Evolutionary conservation across 2,797 vertebrate genomes (phyloP).

Genomic region (Otus scops): DNA sequence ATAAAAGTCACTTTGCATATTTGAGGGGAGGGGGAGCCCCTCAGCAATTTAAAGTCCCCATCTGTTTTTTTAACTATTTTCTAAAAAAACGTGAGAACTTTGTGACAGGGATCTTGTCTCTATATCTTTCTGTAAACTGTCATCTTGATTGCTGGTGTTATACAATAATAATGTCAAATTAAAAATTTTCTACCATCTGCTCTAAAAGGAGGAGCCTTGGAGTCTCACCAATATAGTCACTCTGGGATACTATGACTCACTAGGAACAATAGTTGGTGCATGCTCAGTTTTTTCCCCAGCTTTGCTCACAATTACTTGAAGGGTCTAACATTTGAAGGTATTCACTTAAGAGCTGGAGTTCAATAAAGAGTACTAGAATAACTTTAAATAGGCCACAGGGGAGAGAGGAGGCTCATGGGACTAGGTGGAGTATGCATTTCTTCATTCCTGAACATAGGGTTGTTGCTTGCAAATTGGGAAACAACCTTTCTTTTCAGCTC

Average conservation of each 20-base stretch:
- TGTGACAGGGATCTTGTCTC: not conserved
- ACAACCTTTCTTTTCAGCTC: not conserved
- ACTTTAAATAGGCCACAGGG: not conserved
- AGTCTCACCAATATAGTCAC: not conserved
- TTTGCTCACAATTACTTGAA: not conserved
- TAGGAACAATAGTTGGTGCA: not conserved
- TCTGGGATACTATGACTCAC: constrained; percentile 21
- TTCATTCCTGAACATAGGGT: not conserved
- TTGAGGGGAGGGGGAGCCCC: not conserved
- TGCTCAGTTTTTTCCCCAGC: not conserved
- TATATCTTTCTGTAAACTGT: not conserved
- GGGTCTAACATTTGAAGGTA: not conserved
- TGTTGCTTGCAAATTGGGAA: not conserved
- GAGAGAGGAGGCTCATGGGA: not conserved
- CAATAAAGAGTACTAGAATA: not conserved
- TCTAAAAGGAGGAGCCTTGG: not conserved
- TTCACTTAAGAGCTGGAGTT: not conserved
- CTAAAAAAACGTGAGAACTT: not conserved
- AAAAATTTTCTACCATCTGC: not conserved
- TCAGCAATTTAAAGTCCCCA: not conserved
- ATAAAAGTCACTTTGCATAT: not conserved
- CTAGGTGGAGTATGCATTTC: not conserved
- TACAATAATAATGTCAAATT: not conserved
- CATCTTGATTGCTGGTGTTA: not conserved
- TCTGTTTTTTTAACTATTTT: not conserved